Percentiles rank a stretch among this genome's conserved stretches.
These are phyloP conservation scores for Aphidoletes aphidimyza DNA, from an alignment of 2,888 invertebrate genomes.

Conservation along the genomic window DNA sequence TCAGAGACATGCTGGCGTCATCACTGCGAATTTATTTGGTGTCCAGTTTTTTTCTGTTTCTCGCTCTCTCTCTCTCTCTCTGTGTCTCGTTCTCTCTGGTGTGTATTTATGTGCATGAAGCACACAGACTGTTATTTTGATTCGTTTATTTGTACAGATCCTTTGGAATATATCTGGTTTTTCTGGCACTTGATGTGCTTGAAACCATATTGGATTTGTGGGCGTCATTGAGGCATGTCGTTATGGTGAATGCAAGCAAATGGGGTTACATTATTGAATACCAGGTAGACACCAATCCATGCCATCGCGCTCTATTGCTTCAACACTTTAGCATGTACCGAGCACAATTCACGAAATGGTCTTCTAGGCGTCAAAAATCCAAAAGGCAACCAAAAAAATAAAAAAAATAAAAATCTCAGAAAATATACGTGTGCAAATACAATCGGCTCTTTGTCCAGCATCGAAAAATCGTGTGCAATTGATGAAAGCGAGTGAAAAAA, in stretches of 20 bases:
- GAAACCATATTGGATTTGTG: conserved; percentile 13
- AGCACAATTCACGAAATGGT: neutral
- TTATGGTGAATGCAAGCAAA: neutral
- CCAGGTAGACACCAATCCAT: neutral
- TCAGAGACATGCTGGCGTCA: conserved; percentile 41
- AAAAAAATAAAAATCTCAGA: neutral
- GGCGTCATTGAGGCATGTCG: neutral
- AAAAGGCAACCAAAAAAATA: neutral
- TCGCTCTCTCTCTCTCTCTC: too few species aligned
- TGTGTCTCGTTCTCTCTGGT: too few species aligned
- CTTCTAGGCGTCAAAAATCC: too few species aligned
- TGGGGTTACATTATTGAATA: neutral
- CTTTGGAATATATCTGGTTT: too few species aligned
- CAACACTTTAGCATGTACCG: too few species aligned
- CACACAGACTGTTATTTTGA: too few species aligned
- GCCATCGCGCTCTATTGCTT: too few species aligned
- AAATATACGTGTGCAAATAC: neutral
- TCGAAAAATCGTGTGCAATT: neutral
- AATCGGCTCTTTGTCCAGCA: neutral
- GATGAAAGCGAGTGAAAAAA: neutral
- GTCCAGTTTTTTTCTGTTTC: neutral
- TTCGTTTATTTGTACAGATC: too few species aligned
- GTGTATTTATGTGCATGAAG: too few species aligned
- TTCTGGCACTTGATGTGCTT: neutral
- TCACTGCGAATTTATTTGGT: neutral